Evolutionary conservation across 2,888 invertebrate species (phyloP), one percentile per base, ranked within the genome.

Genomic region (Watsonalla cultraria): DNA sequence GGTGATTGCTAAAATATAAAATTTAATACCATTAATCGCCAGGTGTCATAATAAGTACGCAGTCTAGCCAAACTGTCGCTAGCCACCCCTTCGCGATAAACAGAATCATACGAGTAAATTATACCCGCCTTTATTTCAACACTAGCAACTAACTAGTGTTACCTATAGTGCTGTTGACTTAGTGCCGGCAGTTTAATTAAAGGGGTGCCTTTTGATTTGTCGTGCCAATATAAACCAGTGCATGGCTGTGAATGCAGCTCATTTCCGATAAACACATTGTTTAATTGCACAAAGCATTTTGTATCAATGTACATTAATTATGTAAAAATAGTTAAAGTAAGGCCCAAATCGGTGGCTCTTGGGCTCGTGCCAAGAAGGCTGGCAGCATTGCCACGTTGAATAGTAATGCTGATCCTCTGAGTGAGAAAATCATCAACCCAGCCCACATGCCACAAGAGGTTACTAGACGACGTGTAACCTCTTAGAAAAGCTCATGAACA

Each of bases 191-290:
- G 76, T 82, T 87, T 86, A 87, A 87, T 88, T 86, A 87, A 82
- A 85, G 82, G 87, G 86, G 88, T 78, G 82, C 72, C 66, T 66
- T 84, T 80, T 86, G 85, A 88, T 87, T 87, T 84, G 84, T 85
- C 69, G 78, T 72, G 66, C 71, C 73, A 78, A 77, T 77, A 74
- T 76, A 76, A 76, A 79, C 24, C 70, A 69, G 69, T 68, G 62
- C 62, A 68, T 72, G 65, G 76, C 69, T 74, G 68, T 49, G 15
- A 49, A 49, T 49, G 37, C 15, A 48, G 48, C 11, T 42, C 11
- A 42, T 42, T 42, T 42, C 7, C 11, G 42, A 42, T 11, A 11
- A 42, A 37, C 24, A 24, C 24, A 24, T 24, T 24, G 24, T 24
- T 24, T 24, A 24, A 24, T 24, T 24, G 24, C 24, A 24, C 24